Evolutionary conservation across 2,113 vertebrate species (phyloP), one percentile per base, ranked within the genome.

Genomic region (Heterotilapia buettikoferi): DNA sequence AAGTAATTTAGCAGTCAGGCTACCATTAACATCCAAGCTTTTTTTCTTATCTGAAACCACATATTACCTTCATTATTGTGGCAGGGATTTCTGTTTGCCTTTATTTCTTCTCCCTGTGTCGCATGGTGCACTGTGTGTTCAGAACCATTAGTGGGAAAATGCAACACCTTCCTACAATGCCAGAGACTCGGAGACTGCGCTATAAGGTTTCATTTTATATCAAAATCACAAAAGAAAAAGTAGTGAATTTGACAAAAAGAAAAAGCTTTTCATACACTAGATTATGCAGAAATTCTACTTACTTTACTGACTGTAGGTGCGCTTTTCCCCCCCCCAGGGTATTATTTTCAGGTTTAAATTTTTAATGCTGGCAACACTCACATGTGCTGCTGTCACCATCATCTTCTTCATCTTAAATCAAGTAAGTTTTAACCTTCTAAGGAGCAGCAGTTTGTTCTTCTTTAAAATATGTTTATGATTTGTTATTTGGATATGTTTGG

Each of bases 291-390:
- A 78, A 9, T 78, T n/a, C 73, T 78, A 50, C 10, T 19, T 7
- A 31, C 24, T 29, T 73, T 73, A 73, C 14, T 47, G 13, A 73
- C 68, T 73, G 40, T 26, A 6, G 2, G 13, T 47, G 68, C 26
- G 59, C 29, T 12, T 47, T 2, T 1, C 9, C 5, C 6, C 6
- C 16, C 21, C 11, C 33, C 40, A 92, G 91, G 91, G 91, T 24
- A 84, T 89, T 43, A 87, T 92, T 66, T 89, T 92, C 73, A 84
- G 91, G 26, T 92, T 92, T 86, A 87, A 86, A 85, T 90, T 92
- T 84, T 33, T 92, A 33, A 90, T 92, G 91, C 83, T 92, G 73
- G 56, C 84, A 6, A 89, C 87, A 85, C 40, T 92, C 9, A 38
- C n/a, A 5, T 90, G 91, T 84, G 91, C 91, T 45, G 91, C 91